A percentile compares a stretch with the other conserved stretches of the same genome.
Evolutionary conservation across 2,888 invertebrate species (phyloP).

Genomic region (Drosophila melanosoma): DNA sequence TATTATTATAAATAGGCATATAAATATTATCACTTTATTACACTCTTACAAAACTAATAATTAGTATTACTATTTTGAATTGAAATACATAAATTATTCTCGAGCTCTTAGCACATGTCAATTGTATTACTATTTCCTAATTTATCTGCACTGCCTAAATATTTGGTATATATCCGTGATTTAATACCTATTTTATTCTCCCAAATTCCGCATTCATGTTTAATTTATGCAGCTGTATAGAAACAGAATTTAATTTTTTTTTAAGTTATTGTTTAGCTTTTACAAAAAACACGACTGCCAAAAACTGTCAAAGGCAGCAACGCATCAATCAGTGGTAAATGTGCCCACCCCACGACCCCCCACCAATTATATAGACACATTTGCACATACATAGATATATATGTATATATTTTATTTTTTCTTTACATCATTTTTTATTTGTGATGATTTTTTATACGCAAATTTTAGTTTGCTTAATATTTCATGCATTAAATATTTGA

Average conservation of each 20-base stretch:
- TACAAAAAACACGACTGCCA: slow-evolving; percentile 50
- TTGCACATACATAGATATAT: background rate
- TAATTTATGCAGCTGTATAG: slow-evolving; percentile 16
- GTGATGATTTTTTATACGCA: slow-evolving; percentile 41
- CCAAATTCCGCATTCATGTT: slow-evolving; percentile 23
- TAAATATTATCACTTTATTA: background rate
- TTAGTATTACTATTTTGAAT: background rate
- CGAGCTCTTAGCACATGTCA: background rate
- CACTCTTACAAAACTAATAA: background rate
- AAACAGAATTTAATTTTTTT: slow-evolving; percentile 13
- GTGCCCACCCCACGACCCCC: background rate
- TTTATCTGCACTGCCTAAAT: slow-evolving; percentile 32
- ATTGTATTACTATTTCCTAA: slow-evolving; percentile 30
- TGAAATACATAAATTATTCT: background rate
- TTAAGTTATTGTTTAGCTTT: slow-evolving; percentile 52
- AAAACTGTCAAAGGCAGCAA: slow-evolving; percentile 72
- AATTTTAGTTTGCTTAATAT: slow-evolving; percentile 74
- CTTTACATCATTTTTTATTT: slow-evolving; percentile 35
- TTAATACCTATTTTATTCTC: slow-evolving; percentile 41
- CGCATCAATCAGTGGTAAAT: slow-evolving; percentile 67
- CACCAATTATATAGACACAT: slow-evolving; percentile 28
- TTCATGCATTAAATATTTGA: slow-evolving; percentile 72
- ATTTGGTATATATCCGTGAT: slow-evolving; percentile 46
- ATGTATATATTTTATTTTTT: background rate
- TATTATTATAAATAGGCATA: background rate